Conservation (phyloP, 2,888 invertebrate genomes). For the Diabrotica balteata region DNA sequence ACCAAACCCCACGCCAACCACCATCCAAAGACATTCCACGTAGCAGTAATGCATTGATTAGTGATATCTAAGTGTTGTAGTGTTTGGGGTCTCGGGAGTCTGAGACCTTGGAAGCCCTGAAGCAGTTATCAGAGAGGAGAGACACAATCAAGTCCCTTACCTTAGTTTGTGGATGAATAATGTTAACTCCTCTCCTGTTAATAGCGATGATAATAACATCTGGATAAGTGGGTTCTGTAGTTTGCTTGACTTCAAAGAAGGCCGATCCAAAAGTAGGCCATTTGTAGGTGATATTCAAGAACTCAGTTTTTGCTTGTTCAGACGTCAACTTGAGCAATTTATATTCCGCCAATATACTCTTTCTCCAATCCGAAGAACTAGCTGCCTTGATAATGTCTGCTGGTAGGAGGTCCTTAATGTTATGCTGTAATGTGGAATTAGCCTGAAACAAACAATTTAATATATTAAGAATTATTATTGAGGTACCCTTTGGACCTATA, state of each 20-base stretch:
- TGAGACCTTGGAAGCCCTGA: too few species aligned
- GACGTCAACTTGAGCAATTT: conserved; percentile 68
- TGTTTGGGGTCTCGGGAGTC: too few species aligned
- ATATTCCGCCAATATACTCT: conserved; percentile 71
- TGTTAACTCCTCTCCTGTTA: conserved; percentile 87
- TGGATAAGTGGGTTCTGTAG: conserved; percentile 85
- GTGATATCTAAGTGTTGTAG: too few species aligned
- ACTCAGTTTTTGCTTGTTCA: conserved; percentile 81
- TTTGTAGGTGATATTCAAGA: conserved; percentile 77
- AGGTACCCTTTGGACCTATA: too few species aligned
- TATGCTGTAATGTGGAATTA: conserved; percentile 44
- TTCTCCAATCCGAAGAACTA: conserved; percentile 83
- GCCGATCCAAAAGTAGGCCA: conserved; percentile 94
- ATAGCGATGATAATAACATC: conserved; percentile 89
- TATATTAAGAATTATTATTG: too few species aligned
- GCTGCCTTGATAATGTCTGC: conserved; percentile 77
- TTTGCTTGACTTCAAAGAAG: conserved; percentile 94
- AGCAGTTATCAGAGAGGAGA: too few species aligned
- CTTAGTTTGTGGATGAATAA: conserved; percentile 88
- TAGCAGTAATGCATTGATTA: too few species aligned
- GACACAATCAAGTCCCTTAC: conserved; percentile 58
- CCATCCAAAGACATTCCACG: too few species aligned
- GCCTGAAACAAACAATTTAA: conserved; percentile 1
- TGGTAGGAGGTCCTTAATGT: conserved; percentile 76
- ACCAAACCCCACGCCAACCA: too few species aligned